Base-by-base conservation (phyloP, 2,888 invertebrate genomes). In the Lissocephala sabroskyi region DNA sequence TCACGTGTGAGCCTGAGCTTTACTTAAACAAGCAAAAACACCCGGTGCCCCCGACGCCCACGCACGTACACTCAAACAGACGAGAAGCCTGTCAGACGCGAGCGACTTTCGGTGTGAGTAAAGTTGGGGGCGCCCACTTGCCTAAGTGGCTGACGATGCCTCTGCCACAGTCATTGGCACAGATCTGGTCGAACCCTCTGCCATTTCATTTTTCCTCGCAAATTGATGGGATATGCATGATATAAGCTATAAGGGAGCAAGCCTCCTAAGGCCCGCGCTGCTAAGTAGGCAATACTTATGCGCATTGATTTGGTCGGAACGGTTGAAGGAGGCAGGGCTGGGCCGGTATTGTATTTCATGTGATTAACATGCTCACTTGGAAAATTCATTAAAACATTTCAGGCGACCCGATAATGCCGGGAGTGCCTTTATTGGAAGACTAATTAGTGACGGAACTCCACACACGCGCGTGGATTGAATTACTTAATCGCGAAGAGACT, bases 201-300 rank as follows among this genome's bases (percentile, higher is more conserved):
- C 65, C 65, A 65, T 65, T 65, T 62, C 65, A 62, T 64, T 62
- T 65, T 56, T 62, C n/a, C 57, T 53, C 45, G 58, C 64, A 65
- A 65, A 62, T 65, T 65, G 64, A 65, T 65, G 65, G 57, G 64
- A 65, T 65, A 65, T 62, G 64, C 64, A 65, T 65, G 64, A 65
- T 65, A 65, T 65, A 65, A 62, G 40, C 26, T 7, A 14, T 6
- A 14, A 19, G 30, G 1, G 30, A n/a, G 10, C n/a, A 5, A 1
- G 11, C 13, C 16, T 17, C 30, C 11, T 14, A 29, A 35, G 19
- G 18, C 13, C 29, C 11, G 33, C 52, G 26, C 61, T 37, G 52
- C 40, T 49, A 62, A 62, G 56, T 62, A 59, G 47, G 62, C 61
- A 45, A 55, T 42, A 47, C 4, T 30, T 16, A 35, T 16, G 13